Base-by-base conservation (phyloP, 2,113 vertebrate genomes). In the Pholis gunnellus region DNA sequence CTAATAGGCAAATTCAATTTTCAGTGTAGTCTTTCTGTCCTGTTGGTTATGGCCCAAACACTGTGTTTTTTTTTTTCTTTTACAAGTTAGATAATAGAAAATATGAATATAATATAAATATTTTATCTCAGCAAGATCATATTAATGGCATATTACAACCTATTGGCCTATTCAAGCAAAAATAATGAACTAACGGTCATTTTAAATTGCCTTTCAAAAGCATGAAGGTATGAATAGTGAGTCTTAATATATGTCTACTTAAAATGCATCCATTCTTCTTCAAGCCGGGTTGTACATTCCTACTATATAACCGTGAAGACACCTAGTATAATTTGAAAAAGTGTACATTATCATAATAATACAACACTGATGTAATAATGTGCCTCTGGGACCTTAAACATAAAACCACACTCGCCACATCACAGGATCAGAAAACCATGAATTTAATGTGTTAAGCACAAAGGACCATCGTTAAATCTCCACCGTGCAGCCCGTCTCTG, bases 391-490 rank as follows among this genome's bases (percentile, higher is more conserved):
- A 64, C 59, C 38, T 79, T 46, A 72, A 52, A 57, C 60, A 70
- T 27, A 59, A 80, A 78, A 66, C 46, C 72, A 29, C 54, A 81
- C 76, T 77, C 25, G 9, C 0, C 56, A 77, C 48, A 88, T 84
- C 71, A 42, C 52, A 84, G 50, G 48, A 77, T 42, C 72, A 75
- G 64, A 59, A 72, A 89, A 75, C 57, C 68, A 74, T 59, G 10
- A 71, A 72, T 79, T 80, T 0, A 18, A 44, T 75, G 50, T 88
- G 56, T 68, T 9, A 71, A 67, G 67, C 75, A 72, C 60, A 76
- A 77, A 78, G 50, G 20, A 73, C 64, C 54, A 42, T 42, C 6
- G 1, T 65, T 31, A 77, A 77, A 77, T 77, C 80, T 78, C 73
- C 0, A 1, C 73, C 59, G 54, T 83, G 46, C 67, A 61, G 44